Base-by-base conservation (phyloP, 2,113 vertebrate species). In the Labeo catla region DNA sequence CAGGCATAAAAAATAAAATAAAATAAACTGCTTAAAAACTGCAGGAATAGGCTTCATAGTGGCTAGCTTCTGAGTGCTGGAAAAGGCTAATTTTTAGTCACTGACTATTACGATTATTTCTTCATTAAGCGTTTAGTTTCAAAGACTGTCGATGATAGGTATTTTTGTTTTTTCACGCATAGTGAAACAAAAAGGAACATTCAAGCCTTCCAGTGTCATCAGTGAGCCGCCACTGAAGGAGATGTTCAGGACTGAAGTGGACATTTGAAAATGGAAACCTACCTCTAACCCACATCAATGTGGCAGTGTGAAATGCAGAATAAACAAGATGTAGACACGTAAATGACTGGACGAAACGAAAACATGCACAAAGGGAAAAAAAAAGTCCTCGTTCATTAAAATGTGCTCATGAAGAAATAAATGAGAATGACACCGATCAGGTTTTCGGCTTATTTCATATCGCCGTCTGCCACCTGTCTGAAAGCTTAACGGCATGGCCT, bases 321-420 rank as follows among this genome's bases (percentile, higher is more conserved):
- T 94, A 98, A 97, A 97, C 94, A 96, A 97, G 95, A 97, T 98
- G 97, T 95, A 97, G 97, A 96, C 96, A 93, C 95, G 93, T 95
- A 93, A 89, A 95, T 95, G 96, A 45, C 92, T 93, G 89, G 15
- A 39, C 88, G 86, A 76, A 89, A 43, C 66, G 81, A 91, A 45
- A 74, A 36, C 23, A 34, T 45, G n/a, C 45, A 84, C 50, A 68
- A 52, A 76, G 6, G 23, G 47, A 86, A 21, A 36, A 65, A 39
- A 59, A 63, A 43, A 47, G n/a, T 49, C 4, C 43, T 45, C 45
- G 8, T 65, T 66, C 59, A 11, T 49, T 65, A 49, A 28, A 81
- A 34, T 49, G 79, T 49, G 59, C n/a, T 80, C 23, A 65, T 81
- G 59, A 49, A 23, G 12, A 52, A 54, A 23, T 63, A 23, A 66